Conservation (phyloP, 2,113 vertebrate genomes). For the Toxotes jaculatrix region DNA sequence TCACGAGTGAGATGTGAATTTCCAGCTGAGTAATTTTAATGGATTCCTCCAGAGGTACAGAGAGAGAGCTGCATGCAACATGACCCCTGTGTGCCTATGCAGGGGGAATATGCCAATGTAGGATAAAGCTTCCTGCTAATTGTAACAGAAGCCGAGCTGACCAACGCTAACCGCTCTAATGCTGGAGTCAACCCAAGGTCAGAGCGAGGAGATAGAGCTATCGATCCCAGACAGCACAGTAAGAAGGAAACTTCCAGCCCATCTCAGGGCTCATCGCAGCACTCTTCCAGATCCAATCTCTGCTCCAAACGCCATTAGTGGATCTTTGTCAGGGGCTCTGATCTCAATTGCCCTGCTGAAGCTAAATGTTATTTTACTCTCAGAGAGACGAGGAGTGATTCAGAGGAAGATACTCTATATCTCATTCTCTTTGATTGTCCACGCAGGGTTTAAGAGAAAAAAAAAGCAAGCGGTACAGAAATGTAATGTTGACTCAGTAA, state of each 20-base stretch:
- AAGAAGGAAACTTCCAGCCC: slow-evolving; percentile 75
- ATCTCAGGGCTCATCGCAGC: slow-evolving; percentile 60
- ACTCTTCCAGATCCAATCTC: slow-evolving; percentile 69
- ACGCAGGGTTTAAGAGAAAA: background rate
- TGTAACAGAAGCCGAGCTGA: slow-evolving; percentile 86
- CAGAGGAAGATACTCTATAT: slow-evolving; percentile 24
- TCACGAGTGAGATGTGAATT: slow-evolving; percentile 47
- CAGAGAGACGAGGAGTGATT: slow-evolving; percentile 28
- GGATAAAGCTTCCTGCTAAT: slow-evolving; percentile 85
- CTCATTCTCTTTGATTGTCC: slow-evolving; percentile 22
- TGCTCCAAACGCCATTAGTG: slow-evolving; percentile 64
- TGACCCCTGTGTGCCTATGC: slow-evolving; percentile 65
- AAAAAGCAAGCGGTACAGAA: slow-evolving; percentile 18
- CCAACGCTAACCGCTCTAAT: slow-evolving; percentile 76
- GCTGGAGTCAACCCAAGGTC: slow-evolving; percentile 84
- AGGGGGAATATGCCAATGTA: slow-evolving; percentile 66
- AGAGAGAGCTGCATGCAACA: slow-evolving; percentile 72
- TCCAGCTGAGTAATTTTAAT: slow-evolving; percentile 58
- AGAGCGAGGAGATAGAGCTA: slow-evolving; percentile 75
- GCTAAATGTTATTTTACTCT: slow-evolving; percentile 53
- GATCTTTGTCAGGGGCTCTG: slow-evolving; percentile 61
- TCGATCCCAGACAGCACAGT: slow-evolving; percentile 74
- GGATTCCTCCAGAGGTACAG: slow-evolving; percentile 53
- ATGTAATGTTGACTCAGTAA: background rate
- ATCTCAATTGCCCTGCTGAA: slow-evolving; percentile 61